phyloP scores from a whole-genome alignment of 2,888 invertebrate genomes.

The Metacarcinus magister region DNA sequence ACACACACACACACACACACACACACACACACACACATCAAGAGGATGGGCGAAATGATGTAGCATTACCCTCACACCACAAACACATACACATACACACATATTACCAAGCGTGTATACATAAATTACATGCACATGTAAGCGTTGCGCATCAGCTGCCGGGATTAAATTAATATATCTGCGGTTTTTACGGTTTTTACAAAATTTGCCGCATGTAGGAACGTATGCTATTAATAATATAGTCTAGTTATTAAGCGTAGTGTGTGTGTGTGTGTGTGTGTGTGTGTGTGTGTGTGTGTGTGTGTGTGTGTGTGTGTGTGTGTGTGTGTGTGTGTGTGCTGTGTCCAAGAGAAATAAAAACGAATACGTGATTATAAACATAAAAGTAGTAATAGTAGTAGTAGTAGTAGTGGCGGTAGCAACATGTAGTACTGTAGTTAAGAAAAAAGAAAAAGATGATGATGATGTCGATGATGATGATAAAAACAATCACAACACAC shows the following conservation, averaged over 20 bases:
- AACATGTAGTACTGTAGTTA: background rate
- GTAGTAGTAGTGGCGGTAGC: background rate
- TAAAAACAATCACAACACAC: background rate
- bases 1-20: conserved; percentile 43
- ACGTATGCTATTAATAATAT: conserved; percentile 21
- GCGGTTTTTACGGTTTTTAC: background rate
- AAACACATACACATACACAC: background rate
- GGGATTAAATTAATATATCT: background rate
- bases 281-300: background rate
- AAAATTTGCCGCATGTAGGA: background rate
- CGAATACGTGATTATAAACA: background rate
- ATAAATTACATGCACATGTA: background rate
- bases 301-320: background rate
- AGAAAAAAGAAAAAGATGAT: background rate
- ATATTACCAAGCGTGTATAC: background rate
- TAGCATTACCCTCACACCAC: background rate
- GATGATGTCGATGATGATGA: background rate
- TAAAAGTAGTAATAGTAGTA: conserved; percentile 35
- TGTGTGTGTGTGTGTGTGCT: background rate
- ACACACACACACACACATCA: conserved; percentile 7
- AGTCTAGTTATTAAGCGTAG: background rate
- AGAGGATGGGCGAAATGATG: background rate
- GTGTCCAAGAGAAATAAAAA: background rate
- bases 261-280: background rate
- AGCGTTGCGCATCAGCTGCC: background rate